Conservation (phyloP, 2,888 invertebrate species). For the Drosophila colorata region DNA sequence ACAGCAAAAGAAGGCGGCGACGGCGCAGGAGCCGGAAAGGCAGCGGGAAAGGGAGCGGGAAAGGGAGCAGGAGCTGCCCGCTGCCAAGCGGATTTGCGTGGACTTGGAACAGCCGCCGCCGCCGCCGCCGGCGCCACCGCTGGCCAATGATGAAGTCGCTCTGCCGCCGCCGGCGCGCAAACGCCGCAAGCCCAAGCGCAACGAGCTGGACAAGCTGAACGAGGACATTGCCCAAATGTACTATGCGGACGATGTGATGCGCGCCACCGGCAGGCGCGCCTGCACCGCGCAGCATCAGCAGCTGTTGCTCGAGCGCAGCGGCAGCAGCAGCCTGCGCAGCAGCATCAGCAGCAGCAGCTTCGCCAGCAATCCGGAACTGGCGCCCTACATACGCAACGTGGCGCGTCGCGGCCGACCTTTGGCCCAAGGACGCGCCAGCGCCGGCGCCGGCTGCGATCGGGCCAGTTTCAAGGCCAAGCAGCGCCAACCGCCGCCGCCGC, state of each 20-base stretch:
- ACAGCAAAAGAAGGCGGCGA: background rate
- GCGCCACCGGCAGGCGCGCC: conserved; percentile 87
- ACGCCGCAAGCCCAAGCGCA: conserved; percentile 81
- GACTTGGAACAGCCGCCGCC: background rate
- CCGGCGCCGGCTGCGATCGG: conserved; percentile 17
- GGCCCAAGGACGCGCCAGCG: background rate
- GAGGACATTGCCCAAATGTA: conserved; percentile 89
- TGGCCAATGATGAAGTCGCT: background rate
- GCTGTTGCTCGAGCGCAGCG: background rate
- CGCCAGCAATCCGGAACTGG: background rate
- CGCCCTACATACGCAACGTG: conserved; percentile 35
- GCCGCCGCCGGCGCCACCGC: background rate
- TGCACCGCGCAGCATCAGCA: conserved; percentile 84
- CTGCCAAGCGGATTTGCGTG: background rate
- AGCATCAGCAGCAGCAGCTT: background rate
- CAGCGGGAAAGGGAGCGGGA: background rate
- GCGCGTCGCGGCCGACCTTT: conserved; percentile 52
- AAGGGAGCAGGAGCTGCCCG: background rate
- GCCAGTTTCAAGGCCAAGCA: conserved; percentile 2
- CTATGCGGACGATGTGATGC: conserved; percentile 87
- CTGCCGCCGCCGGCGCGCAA: conserved; percentile 79
- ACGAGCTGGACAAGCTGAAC: conserved; percentile 88
- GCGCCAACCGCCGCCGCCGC: too few species aligned
- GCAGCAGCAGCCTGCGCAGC: conserved; percentile 75
- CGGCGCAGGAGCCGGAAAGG: background rate